Evolutionary conservation across 2,888 invertebrate genomes (phyloP), one percentile per base, ranked within the genome.

Genomic region (Helleia helle): DNA sequence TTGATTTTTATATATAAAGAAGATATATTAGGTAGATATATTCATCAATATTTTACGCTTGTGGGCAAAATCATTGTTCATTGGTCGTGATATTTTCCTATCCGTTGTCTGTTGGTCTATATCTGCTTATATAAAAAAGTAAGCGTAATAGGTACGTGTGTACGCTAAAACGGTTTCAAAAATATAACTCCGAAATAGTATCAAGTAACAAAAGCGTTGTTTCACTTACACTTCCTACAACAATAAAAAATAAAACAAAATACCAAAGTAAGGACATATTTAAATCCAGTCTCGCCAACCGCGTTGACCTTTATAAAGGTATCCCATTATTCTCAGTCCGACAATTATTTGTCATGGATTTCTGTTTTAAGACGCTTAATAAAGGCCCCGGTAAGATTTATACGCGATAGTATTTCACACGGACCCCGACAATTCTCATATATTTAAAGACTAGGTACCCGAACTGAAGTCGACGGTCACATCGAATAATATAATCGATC

Each of bases 241-340:
- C 12, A 12, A 22, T 34, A 31, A 22, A 34, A 14, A 34, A 22
- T 12, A 34, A 34, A 34, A 34, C 34, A 8, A 18, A 34, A 22
- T 34, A 34, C 34, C 34, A 34, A 22, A 8, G 22, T 22, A 22
- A 34, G 34, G 34, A 34, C 34, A 12, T 18, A 34, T 34, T 34
- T 22, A 34, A 34, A 34, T 34, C 11, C 40, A 40, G 39, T 24
- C 43, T 43, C 36, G 48, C 48, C 42, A 49, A 53, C 51, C 56
- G 48, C 47, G 54, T 61, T 64, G 53, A 65, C 68, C 63, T 65
- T 66, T 65, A 44, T 48, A 58, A 57, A 58, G 41, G 53, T 49
- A 50, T 46, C 43, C 46, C 53, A 51, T 64, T 58, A 48, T 53
- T 47, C 44, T 51, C 48, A 50, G 52, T 43, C 46, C 52, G 47